Base-by-base conservation (phyloP, 2,888 invertebrate species). In the Ceriagrion tenellum region DNA sequence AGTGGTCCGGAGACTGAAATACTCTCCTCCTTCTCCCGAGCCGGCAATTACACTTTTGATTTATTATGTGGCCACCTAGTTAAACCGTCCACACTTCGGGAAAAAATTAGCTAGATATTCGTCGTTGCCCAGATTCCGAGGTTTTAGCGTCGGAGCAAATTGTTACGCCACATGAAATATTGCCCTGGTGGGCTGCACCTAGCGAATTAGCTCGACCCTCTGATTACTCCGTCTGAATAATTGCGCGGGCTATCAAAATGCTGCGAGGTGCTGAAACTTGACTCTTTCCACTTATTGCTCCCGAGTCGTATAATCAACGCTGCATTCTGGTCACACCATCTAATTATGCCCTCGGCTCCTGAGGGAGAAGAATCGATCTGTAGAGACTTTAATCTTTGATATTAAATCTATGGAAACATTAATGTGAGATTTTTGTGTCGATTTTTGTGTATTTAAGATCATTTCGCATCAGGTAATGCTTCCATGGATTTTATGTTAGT, bases 121-220 rank as follows among this genome's bases (percentile, higher is more conserved):
- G 47, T 40, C 63, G 69, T 55, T 47, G 56, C 47, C 47, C 47
- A 93, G 69, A 81, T 81, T 69, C 69, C 63, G 47, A 93, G 69
- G 93, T 93, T 93, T 93, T 93, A 93, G 69, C 74, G 93, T 69
- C 93, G 69, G 69, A n/a, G 47, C 47, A 93, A 93, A 93, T 93
- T 93, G 69, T 93, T 69, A 93, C 93, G 47, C 18, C n/a, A 20
- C 69, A 26, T 93, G 93, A 93, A 74, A 93, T 93, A 93, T 69
- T n/a, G 69, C 40, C 26, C 23, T 56, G 74, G 69, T 74, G 69
- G 93, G 93, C 47, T 93, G 47, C 63, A 74, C 69, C 74, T 10
- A 26, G 69, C 63, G 93, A 93, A 93, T 93, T 74, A 93, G 93
- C 93, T 47, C 69, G 40, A n/a, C 40, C 69, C 74, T 8, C n/a